These are phyloP conservation scores for Frankliniella fusca DNA, from an alignment of 2,888 invertebrate genomes.

Conservation along the genomic window DNA sequence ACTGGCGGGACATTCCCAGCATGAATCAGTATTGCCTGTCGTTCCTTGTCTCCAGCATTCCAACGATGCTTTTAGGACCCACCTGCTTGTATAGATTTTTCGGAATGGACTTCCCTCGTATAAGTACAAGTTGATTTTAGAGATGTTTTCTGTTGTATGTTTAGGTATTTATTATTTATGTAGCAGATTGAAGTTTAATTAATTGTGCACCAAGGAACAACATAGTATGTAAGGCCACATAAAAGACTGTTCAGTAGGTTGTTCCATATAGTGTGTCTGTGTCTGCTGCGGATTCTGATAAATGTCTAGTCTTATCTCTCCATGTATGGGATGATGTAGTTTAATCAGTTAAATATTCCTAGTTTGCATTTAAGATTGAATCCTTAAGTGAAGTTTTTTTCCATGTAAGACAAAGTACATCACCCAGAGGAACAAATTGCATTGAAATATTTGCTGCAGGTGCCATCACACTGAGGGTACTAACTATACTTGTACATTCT, in stretches of 20 bases:
- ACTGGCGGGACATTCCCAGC: not conserved
- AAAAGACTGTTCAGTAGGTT: conserved; percentile 16
- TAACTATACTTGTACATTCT: too few relatives aligned
- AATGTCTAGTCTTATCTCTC: not conserved
- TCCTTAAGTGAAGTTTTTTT: too few relatives aligned
- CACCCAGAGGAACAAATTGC: too few relatives aligned
- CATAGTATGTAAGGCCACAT: not conserved
- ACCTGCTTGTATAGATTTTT: not conserved
- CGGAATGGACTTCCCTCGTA: not conserved
- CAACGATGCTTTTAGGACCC: not conserved
- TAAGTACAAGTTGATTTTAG: conserved; percentile 7
- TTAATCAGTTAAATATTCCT: too few relatives aligned
- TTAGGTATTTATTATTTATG: conserved; percentile 6
- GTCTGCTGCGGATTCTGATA: not conserved
- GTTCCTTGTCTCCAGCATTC: conserved; percentile 16
- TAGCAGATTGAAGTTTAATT: not conserved
- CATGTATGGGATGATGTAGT: too few relatives aligned
- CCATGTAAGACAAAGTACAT: too few relatives aligned
- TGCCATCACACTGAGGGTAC: too few relatives aligned
- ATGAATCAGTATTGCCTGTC: conserved; percentile 12
- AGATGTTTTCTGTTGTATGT: not conserved
- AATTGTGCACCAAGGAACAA: not conserved
- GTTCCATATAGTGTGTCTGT: not conserved
- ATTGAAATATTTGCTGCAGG: too few relatives aligned
- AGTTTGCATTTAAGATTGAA: too few relatives aligned